Base-by-base conservation (phyloP, 2,888 invertebrate species). In the Hypselothyrea guttata region DNA sequence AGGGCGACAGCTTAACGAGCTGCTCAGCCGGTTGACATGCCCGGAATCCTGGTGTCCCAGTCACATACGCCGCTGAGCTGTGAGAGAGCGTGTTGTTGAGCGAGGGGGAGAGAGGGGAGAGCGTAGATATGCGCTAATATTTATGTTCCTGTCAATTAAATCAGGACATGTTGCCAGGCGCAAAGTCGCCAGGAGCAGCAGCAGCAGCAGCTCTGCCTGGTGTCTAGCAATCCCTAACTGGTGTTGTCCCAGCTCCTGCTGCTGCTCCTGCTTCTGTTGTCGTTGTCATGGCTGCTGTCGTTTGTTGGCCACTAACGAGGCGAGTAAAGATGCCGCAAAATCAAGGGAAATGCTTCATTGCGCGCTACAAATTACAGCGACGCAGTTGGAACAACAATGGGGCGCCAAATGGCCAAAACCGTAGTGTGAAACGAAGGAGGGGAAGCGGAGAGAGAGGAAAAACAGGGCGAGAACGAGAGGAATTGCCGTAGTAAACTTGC, bases 81-180 rank as follows among this genome's bases (percentile, higher is more conserved):
- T 7, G 16, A 9, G 8, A 1, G 4, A 15, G 16, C 9, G n/a
- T 15, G 35, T 15, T 22, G 22, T 22, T 2, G 4, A n/a, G 61
- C 45, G 13, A 12, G 44, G 28, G 40, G 46, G 37, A 51, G 51
- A 48, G 48, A 72, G 55, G 68, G 55, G 68, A 54, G 67, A 71
- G 62, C 65, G 58, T 84, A 86, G 86, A 82, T 86, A 82, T 82
- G 71, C 75, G 84, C 88, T 88, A 86, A 88, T 88, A 88, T 87
- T 87, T 87, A 88, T 87, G 88, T 87, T 88, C 79, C 87, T 88
- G 88, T 89, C 88, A 88, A 88, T 89, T 88, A 89, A 89, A 89
- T 88, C 88, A 86, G 84, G 86, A 86, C 88, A 87, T 86, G 79
- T 72, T 78, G 71, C 70, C 57, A 52, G 70, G 40, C 45, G 38